A percentile compares a stretch with the other conserved stretches of the same genome.
These are phyloP conservation scores for Sebastes schlegelii DNA, from an alignment of 2,113 vertebrate genomes.

Conservation along the genomic window DNA sequence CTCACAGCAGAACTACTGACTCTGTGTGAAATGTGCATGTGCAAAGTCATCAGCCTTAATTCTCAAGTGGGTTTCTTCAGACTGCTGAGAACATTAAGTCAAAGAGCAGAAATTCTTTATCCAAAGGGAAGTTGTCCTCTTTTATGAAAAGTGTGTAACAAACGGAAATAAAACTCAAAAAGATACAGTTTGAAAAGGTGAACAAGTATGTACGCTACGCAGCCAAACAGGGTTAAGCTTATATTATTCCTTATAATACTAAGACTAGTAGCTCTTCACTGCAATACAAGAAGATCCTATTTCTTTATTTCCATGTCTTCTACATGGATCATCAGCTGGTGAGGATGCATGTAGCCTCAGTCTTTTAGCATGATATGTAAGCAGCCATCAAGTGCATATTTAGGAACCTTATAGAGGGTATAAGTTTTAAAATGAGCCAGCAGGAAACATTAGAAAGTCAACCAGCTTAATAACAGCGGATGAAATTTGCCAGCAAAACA, in stretches of 20 bases:
- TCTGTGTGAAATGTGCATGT: neutral
- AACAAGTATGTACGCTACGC: neutral
- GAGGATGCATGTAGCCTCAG: neutral
- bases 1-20: neutral
- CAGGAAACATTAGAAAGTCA: neutral
- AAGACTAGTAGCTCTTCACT: neutral
- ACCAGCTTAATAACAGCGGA: too few species aligned
- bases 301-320: neutral
- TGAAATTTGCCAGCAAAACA: too few species aligned
- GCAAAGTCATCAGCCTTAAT: neutral
- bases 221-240: neutral
- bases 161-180: neutral
- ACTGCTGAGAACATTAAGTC: constrained; percentile 11
- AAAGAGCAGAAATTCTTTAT: neutral
- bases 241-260: neutral
- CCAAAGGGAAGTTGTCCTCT: neutral
- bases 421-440: neutral
- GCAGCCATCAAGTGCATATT: neutral
- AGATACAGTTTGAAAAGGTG: neutral
- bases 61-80: neutral
- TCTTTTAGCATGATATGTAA: neutral
- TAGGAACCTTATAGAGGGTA: neutral
- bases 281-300: neutral
- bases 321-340: neutral
- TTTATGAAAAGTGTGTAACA: neutral